Evolutionary conservation across 2,888 invertebrate species (phyloP).

Genomic region (Epirrhoe tristata): DNA sequence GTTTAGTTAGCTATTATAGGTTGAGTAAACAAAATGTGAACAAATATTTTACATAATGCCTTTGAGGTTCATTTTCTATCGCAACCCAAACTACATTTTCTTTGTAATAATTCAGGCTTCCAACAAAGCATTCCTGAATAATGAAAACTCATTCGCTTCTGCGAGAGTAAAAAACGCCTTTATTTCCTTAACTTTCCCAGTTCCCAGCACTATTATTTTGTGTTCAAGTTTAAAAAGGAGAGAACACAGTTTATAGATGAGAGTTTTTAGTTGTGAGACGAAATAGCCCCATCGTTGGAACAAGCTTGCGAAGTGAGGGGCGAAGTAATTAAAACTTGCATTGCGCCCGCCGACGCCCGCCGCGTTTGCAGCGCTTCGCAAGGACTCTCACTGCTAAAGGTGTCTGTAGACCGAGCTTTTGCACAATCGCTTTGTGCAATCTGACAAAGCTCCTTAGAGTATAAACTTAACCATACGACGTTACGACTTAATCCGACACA

Average conservation of each 20-base stretch:
- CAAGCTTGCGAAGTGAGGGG: constrained; percentile 67
- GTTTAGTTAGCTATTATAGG: background rate
- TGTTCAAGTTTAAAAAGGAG: constrained; percentile 61
- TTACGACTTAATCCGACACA: background rate
- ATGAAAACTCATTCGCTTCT: constrained; percentile 42
- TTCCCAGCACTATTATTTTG: constrained; percentile 50
- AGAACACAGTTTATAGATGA: constrained; percentile 71
- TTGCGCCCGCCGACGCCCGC: constrained; percentile 46
- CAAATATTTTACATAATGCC: constrained; percentile 30
- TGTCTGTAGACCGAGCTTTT: constrained; percentile 30
- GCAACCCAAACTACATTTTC: constrained; percentile 32
- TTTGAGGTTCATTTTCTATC: constrained; percentile 31
- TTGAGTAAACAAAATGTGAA: constrained; percentile 12
- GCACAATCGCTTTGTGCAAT: constrained; percentile 38
- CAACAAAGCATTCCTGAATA: constrained; percentile 44
- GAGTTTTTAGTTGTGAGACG: constrained; percentile 74
- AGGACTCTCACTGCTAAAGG: constrained; percentile 24
- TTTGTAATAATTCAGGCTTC: constrained; percentile 32
- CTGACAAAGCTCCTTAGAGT: background rate
- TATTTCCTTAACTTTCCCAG: constrained; percentile 44
- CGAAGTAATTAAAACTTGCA: constrained; percentile 81
- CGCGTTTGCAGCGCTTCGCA: constrained; percentile 44
- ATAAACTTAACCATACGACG: background rate
- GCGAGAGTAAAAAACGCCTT: constrained; percentile 39
- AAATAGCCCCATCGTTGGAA: constrained; percentile 70